Evolutionary conservation across 2,113 vertebrate species (phyloP), one percentile per base, ranked within the genome.

Genomic region (Acanthochromis polyacanthus): DNA sequence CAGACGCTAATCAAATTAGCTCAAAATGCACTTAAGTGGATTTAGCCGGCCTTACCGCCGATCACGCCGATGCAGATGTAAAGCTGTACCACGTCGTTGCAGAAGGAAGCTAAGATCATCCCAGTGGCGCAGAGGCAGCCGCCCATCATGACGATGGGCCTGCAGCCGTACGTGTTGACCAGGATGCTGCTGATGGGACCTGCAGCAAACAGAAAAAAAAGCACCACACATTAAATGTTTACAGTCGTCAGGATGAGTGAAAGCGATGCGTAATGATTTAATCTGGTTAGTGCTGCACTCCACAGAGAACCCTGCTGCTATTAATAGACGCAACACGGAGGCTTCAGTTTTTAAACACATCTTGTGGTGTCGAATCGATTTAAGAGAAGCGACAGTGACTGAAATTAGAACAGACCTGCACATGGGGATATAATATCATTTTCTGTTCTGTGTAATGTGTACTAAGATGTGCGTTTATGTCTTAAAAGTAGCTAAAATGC

Each of bases 121-220:
- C 97, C 97, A 28, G 92, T n/a, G 1, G 96, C 89, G 74, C 95
- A 97, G 1, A 99, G 78, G 14, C 96, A 81, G 10, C 98, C 98
- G 12, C 98, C 98, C 48, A 92, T 83, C 36, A 99, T 96, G 88
- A 99, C 96, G 12, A 99, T 93, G 10, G 98, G 98, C 19, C 98
- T 95, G 77, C 97, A 97, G 68, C 98, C 98, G 0, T 97, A 98
- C 1, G 93, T 97, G 92, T 99, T 99, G 81, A 99, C 98, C 91
- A 99, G 91, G 74, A 99, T 92, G 56, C 97, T 99, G 93, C 97
- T 99, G 89, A 99, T 92, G 32, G 97, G 97, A 88, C 98, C 98
- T 99, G 84, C 60, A 71, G 36, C 43, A 62, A 43, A 80, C 1
- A 14, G 16, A 32, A 15, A n/a, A 53, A 38, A n/a, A n/a, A n/a